Percentiles rank a stretch among this genome's conserved stretches.
These are phyloP conservation scores for Camponotus floridanus DNA, from an alignment of 1,140 invertebrate genomes.

Conservation along the genomic window DNA sequence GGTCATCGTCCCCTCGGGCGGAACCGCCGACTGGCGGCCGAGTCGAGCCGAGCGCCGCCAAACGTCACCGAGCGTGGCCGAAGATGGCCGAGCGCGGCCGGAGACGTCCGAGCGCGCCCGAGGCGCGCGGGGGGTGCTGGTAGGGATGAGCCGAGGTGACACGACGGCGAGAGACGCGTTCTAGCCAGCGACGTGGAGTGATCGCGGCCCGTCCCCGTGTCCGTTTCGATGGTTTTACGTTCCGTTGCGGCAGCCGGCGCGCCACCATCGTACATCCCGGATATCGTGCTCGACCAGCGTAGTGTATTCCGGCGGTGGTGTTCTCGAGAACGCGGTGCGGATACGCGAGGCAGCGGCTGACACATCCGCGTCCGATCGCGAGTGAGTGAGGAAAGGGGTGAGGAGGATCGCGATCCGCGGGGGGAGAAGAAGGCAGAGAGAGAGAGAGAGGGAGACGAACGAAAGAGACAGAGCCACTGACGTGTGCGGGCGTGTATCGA, in stretches of 20 bases:
- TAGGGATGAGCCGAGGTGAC: slow-evolving; percentile 66
- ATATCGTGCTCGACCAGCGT: background rate
- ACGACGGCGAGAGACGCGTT: slow-evolving; percentile 64
- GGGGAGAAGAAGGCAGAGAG: background rate
- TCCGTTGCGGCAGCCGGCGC: slow-evolving; percentile 41
- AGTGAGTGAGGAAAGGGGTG: slow-evolving; percentile 23
- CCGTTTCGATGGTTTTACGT: slow-evolving; percentile 71
- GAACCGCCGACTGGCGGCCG: slow-evolving; percentile 50
- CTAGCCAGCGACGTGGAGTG: slow-evolving; percentile 68
- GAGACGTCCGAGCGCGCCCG: slow-evolving; percentile 39
- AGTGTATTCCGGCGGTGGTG: background rate
- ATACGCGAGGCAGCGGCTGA: slow-evolving; percentile 64
- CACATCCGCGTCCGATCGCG: slow-evolving; percentile 65
- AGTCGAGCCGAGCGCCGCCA: slow-evolving; percentile 12
- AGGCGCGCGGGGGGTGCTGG: slow-evolving; percentile 40
- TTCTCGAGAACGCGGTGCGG: background rate
- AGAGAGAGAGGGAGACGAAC: slow-evolving; percentile 20
- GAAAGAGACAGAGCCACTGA: slow-evolving; percentile 60
- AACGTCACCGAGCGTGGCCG: slow-evolving; percentile 42
- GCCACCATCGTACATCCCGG: background rate
- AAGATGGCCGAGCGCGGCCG: slow-evolving; percentile 49
- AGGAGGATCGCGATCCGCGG: slow-evolving; percentile 4
- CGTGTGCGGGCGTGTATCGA: slow-evolving; percentile 67
- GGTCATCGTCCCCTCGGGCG: slow-evolving; percentile 81
- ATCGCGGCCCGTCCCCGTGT: slow-evolving; percentile 42